phyloP scores from a whole-genome alignment of 30 jellyfish, hydroid and myxozoan genomes.

The Aurelia coerulea region DNA sequence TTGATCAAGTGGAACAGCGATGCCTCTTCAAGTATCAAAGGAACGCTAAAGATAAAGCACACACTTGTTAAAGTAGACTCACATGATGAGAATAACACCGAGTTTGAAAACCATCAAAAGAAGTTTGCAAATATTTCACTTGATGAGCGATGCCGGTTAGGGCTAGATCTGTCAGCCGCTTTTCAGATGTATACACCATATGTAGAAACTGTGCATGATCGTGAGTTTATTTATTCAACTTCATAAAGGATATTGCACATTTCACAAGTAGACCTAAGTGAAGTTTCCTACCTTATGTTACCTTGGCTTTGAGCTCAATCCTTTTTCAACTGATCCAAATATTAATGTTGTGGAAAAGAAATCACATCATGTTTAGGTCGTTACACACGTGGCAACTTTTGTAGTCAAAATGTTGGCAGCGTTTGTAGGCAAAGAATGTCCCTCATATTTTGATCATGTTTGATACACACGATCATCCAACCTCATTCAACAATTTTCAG shows the following conservation, averaged over 20 bases:
- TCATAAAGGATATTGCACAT: not conserved
- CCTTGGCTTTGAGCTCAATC: too few species aligned
- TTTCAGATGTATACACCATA: constrained; percentile 82
- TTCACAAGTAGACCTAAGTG: not conserved
- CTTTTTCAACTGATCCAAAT: too few species aligned
- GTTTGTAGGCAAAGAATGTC: too few species aligned
- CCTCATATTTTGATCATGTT: too few species aligned
- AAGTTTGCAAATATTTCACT: constrained; percentile 47
- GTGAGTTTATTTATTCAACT: constrained; percentile 1
- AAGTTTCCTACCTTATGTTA: not conserved
- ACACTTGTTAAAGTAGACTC: constrained; percentile 19
- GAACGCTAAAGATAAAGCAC: constrained; percentile 22
- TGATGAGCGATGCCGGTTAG: constrained; percentile 81
- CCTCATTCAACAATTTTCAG: too few species aligned
- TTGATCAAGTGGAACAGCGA: constrained; percentile 51
- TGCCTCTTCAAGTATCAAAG: not conserved
- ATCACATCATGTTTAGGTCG: too few species aligned
- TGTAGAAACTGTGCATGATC: constrained; percentile 40
- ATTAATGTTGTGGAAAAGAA: too few species aligned
- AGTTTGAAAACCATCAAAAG: constrained; percentile 13
- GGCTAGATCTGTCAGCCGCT: constrained; percentile 83
- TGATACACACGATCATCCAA: too few species aligned
- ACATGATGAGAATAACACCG: constrained; percentile 38
- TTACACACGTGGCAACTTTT: too few species aligned
- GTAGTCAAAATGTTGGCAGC: too few species aligned